These are phyloP conservation scores for Leuctra nigra DNA, from an alignment of 2,888 invertebrate genomes.

Conservation along the genomic window DNA sequence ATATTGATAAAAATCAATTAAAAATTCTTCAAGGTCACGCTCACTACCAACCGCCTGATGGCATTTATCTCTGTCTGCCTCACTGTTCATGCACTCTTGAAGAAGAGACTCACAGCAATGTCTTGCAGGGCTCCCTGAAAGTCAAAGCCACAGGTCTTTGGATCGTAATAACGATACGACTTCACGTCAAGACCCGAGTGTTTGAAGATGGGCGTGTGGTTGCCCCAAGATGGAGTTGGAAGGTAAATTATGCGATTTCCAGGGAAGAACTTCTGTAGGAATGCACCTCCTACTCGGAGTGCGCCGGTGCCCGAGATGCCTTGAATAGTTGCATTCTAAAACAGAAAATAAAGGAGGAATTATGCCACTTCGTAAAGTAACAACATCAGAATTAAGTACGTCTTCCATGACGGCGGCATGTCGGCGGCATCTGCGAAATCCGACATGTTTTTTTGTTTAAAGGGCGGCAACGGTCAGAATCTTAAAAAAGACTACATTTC, in stretches of 20 bases:
- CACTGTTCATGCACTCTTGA: too few species aligned
- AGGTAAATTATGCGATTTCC: slow-evolving; percentile 78
- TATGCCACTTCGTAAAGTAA: too few species aligned
- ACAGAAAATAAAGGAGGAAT: slow-evolving; percentile 30
- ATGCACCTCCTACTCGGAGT: slow-evolving; percentile 85
- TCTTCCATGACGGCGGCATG: too few species aligned
- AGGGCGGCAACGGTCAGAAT: too few species aligned
- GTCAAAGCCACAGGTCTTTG: slow-evolving; percentile 89
- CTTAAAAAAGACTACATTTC: too few species aligned
- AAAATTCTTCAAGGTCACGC: too few species aligned
- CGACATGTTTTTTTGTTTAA: too few species aligned
- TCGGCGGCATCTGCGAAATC: too few species aligned
- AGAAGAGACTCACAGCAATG: slow-evolving; percentile 68
- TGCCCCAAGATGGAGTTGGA: slow-evolving; percentile 96
- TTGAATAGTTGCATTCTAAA: slow-evolving; percentile 61
- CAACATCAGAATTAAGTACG: too few species aligned
- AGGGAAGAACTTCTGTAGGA: slow-evolving; percentile 72
- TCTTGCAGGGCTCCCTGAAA: slow-evolving; percentile 85
- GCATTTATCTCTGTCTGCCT: too few species aligned
- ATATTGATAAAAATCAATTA: too few species aligned
- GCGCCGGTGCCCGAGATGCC: slow-evolving; percentile 97
- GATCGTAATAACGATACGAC: slow-evolving; percentile 89
- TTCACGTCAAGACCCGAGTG: slow-evolving; percentile 78
- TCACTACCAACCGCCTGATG: too few species aligned
- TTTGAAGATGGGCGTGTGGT: slow-evolving; percentile 93